These are phyloP conservation scores for Scomber colias DNA, from an alignment of 2,113 vertebrate species.

Conservation along the genomic window DNA sequence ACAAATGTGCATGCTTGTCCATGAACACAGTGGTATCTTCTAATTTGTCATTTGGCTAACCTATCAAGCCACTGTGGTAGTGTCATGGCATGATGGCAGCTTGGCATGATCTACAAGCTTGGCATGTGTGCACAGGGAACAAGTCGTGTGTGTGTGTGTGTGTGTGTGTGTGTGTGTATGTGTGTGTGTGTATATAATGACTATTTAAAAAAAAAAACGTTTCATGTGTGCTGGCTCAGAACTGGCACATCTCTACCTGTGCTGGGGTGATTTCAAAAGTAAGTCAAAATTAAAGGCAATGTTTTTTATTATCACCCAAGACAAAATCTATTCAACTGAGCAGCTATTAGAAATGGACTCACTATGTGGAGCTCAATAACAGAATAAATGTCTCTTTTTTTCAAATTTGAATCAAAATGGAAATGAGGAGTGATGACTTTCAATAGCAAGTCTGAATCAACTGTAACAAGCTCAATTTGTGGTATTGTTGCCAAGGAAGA, in stretches of 20 bases:
- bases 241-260: constrained; percentile 1
- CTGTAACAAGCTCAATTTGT: constrained; percentile 65
- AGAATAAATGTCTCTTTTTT: constrained; percentile 49
- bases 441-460: constrained; percentile 54
- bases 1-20: constrained; percentile 42
- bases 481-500: constrained; percentile 51
- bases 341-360: constrained; percentile 64
- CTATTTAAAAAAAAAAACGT: constrained; percentile 18
- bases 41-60: constrained; percentile 53
- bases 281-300: constrained; percentile 16
- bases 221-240: constrained; percentile 23
- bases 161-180: background rate
- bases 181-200: background rate
- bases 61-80: constrained; percentile 31
- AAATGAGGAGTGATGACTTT: constrained; percentile 76
- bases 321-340: constrained; percentile 57
- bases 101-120: constrained; percentile 39
- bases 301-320: constrained; percentile 40
- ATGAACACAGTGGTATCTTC: constrained; percentile 32
- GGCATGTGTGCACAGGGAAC: constrained; percentile 14
- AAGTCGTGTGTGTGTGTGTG: constrained; percentile 6
- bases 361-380: constrained; percentile 44
- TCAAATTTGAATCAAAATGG: constrained; percentile 74
- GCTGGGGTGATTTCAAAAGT: background rate
- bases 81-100: constrained; percentile 25